Conservation (phyloP, 2,797 vertebrate species). For the Cottoperca gobio region DNA sequence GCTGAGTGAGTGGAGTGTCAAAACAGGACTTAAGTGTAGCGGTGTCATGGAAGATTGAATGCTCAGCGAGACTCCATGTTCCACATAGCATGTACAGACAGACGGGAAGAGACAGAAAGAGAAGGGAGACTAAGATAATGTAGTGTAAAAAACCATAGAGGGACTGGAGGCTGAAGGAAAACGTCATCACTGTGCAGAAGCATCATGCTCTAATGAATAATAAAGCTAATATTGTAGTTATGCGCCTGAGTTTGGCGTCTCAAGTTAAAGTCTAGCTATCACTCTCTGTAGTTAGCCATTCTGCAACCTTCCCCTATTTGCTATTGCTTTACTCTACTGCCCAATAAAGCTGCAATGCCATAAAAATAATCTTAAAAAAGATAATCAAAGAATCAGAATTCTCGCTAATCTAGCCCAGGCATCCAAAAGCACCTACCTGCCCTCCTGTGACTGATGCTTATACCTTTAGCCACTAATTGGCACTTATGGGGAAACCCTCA, state of each 20-base stretch:
- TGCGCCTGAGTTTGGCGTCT: slow-evolving; percentile 58
- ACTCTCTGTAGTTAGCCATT: slow-evolving; percentile 46
- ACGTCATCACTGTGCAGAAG: slow-evolving; percentile 46
- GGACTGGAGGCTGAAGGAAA: slow-evolving; percentile 45
- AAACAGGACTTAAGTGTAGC: slow-evolving; percentile 68
- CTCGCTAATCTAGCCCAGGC: slow-evolving; percentile 48
- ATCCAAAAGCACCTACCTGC: slow-evolving; percentile 59
- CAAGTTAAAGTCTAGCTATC: slow-evolving; percentile 52
- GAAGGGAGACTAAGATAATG: slow-evolving; percentile 53
- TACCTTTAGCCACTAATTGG: slow-evolving; percentile 71
- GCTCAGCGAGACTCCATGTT: slow-evolving; percentile 68
- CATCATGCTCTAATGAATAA: slow-evolving; percentile 56
- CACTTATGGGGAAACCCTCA: slow-evolving; percentile 73
- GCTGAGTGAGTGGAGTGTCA: slow-evolving; percentile 72
- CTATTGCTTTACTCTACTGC: slow-evolving; percentile 41
- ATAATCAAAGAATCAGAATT: slow-evolving; percentile 66
- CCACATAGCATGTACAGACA: slow-evolving; percentile 63
- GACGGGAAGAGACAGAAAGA: slow-evolving; percentile 44
- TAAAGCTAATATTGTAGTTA: slow-evolving; percentile 64
- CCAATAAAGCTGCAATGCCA: slow-evolving; percentile 62
- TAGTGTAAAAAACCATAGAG: slow-evolving; percentile 32
- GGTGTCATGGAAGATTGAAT: slow-evolving; percentile 73
- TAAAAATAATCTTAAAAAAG: slow-evolving; percentile 69
- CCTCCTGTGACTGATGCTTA: slow-evolving; percentile 62
- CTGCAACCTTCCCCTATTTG: slow-evolving; percentile 45